Conservation (phyloP, 2,797 vertebrate species). For the Enteromius anoplus region DNA sequence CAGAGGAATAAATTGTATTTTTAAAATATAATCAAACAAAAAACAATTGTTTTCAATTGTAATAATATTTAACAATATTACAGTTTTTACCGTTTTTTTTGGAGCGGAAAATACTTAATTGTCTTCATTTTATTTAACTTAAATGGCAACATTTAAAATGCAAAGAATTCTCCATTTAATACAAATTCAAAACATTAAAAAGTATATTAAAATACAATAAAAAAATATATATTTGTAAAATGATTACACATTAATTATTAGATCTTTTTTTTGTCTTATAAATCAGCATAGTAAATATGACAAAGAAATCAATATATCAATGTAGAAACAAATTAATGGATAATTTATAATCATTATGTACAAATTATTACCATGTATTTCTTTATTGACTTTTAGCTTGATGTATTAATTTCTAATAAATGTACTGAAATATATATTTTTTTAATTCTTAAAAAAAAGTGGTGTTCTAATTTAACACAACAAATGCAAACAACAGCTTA, state of each 20-base stretch:
- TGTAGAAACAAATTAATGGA: not conserved
- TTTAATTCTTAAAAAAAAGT: not conserved
- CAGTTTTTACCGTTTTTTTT: not conserved
- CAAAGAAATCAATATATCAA: not conserved
- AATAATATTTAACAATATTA: not conserved
- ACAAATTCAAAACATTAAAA: not conserved
- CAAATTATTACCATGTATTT: not conserved
- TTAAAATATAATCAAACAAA: not conserved
- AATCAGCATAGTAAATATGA: not conserved
- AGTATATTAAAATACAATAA: no score
- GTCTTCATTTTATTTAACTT: not conserved
- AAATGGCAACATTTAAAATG: not conserved
- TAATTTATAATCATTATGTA: not conserved
- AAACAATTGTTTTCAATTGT: not conserved
- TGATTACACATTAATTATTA: no score
- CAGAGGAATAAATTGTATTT: not conserved
- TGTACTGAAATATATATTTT: not conserved
- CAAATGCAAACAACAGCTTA: not conserved
- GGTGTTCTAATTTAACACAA: not conserved
- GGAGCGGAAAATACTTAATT: not conserved
- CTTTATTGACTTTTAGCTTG: not conserved
- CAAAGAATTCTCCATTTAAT: not conserved
- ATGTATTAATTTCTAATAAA: not conserved
- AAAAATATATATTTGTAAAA: no score
- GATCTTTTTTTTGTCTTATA: no score